Conservation (phyloP, 2,113 vertebrate species). For the Ornithorhynchus anatinus region DNA sequence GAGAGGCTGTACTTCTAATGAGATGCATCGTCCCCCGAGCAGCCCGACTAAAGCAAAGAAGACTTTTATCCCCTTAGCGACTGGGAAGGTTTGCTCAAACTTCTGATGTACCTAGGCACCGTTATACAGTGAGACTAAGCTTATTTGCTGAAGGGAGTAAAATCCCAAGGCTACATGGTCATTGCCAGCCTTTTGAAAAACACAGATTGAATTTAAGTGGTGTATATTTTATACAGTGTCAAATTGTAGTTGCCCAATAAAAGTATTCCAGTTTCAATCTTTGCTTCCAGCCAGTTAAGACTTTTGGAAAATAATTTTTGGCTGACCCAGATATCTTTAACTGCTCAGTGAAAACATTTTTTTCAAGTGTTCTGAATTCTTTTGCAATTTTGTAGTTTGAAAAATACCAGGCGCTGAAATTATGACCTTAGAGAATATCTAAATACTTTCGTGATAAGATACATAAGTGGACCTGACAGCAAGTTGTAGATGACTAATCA, state of each 20-base stretch:
- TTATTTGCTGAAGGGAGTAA: background rate
- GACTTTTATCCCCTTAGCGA: background rate
- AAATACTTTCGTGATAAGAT: background rate
- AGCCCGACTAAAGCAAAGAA: background rate
- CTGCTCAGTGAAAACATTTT: constrained; percentile 3
- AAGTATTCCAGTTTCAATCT: background rate
- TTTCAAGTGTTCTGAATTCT: background rate
- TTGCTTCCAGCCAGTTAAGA: too few species aligned
- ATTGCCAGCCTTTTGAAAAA: background rate
- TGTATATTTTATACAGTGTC: background rate
- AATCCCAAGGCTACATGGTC: background rate
- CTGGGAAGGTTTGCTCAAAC: constrained; percentile 5
- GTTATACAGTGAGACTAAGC: background rate
- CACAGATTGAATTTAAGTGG: background rate
- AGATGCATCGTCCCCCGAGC: background rate
- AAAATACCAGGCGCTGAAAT: background rate
- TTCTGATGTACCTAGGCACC: background rate
- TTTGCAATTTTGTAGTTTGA: background rate
- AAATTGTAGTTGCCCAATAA: background rate
- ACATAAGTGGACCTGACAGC: too few species aligned
- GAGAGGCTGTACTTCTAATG: background rate
- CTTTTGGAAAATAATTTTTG: too few species aligned
- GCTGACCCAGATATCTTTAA: too few species aligned
- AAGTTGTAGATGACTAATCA: background rate
- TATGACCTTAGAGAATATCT: background rate